Base-by-base conservation (phyloP, 2,888 invertebrate species). In the Bimastos eiseni region DNA sequence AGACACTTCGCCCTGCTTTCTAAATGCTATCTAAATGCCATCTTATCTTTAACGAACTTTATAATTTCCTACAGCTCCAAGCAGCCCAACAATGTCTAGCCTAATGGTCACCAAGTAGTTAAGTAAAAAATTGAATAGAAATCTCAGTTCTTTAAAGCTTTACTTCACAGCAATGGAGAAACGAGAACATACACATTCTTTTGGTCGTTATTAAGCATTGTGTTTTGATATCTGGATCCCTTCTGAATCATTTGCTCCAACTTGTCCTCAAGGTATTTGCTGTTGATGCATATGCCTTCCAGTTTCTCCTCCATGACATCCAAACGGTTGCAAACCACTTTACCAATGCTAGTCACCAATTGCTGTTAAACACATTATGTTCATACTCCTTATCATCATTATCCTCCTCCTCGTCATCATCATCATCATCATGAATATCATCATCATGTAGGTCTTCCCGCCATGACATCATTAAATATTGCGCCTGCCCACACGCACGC, bases 261-360 rank as follows among this genome's bases (percentile, higher is more conserved):
- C 95, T 95, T 94, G 24, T 94, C 94, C 90, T 95, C 94, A 37
- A 94, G 91, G n/a, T 93, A 92, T 91, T 93, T 93, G 0, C 93
- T 93, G 33, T 93, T 92, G 36, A 92, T 92, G 90, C 92, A 91
- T 36, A 94, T 90, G 19, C 92, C 92, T 41, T 94, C 93, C 88
- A 94, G 91, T 91, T 93, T 94, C 90, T 93, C 93, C 91, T 95
- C 94, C 88, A 95, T 94, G 30, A 93, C 93, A 92, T 95, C 95
- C 36, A 95, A 92, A 44, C 95, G 92, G 92, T 94, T 92, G 91
- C 94, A 94, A 15, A 95, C 94, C 2, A 94, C 94, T 92, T 94
- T 94, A 93, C 94, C 94, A 90, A 95, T 94, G 92, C 94, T 94
- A 92, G 94, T 94, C 88, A 95, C 91, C 30, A 94, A 93, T 94